Evolutionary conservation across 1,140 invertebrate genomes (phyloP), one percentile per base, ranked within the genome.

Genomic region (Drosophila kurseongensis): DNA sequence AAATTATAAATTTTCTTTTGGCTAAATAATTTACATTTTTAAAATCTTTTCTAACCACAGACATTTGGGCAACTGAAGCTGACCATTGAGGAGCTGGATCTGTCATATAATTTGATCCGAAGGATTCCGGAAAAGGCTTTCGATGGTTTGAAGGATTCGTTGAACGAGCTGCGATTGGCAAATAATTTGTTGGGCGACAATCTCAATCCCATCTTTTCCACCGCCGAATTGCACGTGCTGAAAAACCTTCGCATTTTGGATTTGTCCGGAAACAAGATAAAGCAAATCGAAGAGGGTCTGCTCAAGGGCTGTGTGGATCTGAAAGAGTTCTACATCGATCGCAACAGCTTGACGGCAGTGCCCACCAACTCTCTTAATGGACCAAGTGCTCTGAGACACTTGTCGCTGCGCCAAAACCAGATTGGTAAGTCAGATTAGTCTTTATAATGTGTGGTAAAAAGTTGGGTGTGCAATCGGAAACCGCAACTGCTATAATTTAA

Each of bases 181-280:
- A 94, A 97, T 80, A 98, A 98, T 92, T 93, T 97, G 16, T 93
- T 98, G 4, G 97, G 97, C 1, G 97, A 98, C 83, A 97, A 96
- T 78, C 93, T 98, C 1, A 98, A 98, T 92, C 97, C 97, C 0
- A 97, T 98, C 66, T 98, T 98, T 90, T 96, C 96, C 1, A 96
- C 95, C 10, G 95, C 95, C 18, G 97, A 98, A 90, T 95, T 98
- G 60, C 96, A 96, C 63, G 95, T 95, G n/a, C 91, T 97, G 54
- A 93, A 93, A 1, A 94, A 95, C 63, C 91, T 98, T n/a, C 94
- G 94, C 71, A 89, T 96, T 4, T 90, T 98, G 27, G 96, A 98
- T 92, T 93, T 98, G 6, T 95, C 95, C 23, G 95, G 95, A 13
- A 98, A 98, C 83, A 94, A 94, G 45, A 95, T 98, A 38, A 95